phyloP scores from a whole-genome alignment of 2,113 vertebrate genomes.

The Nasalis larvatus region DNA sequence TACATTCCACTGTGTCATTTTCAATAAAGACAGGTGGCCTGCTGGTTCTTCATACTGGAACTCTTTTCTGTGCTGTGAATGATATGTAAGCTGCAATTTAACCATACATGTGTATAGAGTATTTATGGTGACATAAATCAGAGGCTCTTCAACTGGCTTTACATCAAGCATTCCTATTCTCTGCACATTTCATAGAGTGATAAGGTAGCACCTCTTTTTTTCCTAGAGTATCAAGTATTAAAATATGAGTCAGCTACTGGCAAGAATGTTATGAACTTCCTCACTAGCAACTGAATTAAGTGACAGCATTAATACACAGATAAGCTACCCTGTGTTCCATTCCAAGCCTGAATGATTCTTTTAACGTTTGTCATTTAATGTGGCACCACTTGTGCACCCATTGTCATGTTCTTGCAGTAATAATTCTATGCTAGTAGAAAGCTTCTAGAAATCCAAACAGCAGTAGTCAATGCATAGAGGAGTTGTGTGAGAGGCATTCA shows the following conservation, averaged over 20 bases:
- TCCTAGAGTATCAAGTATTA: conserved; percentile 62
- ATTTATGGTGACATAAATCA: conserved; percentile 62
- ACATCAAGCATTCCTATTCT: conserved; percentile 69
- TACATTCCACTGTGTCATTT: conserved; percentile 65
- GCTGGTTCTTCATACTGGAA: conserved; percentile 53
- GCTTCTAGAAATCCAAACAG: conserved; percentile 50
- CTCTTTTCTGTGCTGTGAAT: conserved; percentile 25
- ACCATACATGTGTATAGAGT: conserved; percentile 14
- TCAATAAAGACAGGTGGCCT: conserved; percentile 73
- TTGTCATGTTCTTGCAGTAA: not conserved
- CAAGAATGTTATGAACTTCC: conserved; percentile 78
- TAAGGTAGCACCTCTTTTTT: conserved; percentile 41
- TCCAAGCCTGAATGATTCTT: conserved; percentile 73
- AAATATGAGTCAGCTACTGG: conserved; percentile 74
- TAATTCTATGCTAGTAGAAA: not conserved
- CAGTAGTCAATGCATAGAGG: conserved; percentile 15
- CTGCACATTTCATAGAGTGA: conserved; percentile 67
- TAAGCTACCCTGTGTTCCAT: conserved; percentile 71
- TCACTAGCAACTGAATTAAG: conserved; percentile 77
- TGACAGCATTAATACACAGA: conserved; percentile 68
- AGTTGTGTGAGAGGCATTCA: conserved; percentile 47
- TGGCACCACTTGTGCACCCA: conserved; percentile 44
- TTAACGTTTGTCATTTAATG: conserved; percentile 76
- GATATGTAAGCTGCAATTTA: not conserved
- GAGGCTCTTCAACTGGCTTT: conserved; percentile 56